A percentile compares a stretch with the other conserved stretches of the same genome.
Evolutionary conservation across 2,888 invertebrate species (phyloP).

Genomic region (Tenthredo mesomela): DNA sequence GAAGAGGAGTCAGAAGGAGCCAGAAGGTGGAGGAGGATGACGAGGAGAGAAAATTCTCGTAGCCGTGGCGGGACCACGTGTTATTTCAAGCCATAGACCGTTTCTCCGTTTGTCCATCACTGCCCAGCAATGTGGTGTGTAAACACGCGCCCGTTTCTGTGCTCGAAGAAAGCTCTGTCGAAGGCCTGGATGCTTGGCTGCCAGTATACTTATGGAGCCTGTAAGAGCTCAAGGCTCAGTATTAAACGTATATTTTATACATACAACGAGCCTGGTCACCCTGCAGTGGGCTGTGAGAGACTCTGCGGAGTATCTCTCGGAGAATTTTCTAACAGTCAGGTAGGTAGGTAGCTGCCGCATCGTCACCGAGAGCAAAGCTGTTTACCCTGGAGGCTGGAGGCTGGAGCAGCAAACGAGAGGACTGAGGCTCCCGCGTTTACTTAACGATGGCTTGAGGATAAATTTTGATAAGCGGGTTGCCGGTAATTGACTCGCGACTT

Average conservation of each 20-base stretch:
- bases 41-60: conserved; percentile 43
- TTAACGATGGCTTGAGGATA: conserved; percentile 15
- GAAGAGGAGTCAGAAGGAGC: not conserved
- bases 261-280: not conserved
- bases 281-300: conserved; percentile 16
- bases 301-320: conserved; percentile 17
- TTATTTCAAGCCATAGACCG: conserved; percentile 71
- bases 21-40: conserved; percentile 42
- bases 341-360: conserved; percentile 19
- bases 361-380: conserved; percentile 10
- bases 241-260: conserved; percentile 28
- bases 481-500: conserved; percentile 39
- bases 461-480: conserved; percentile 34
- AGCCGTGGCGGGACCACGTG: conserved; percentile 63
- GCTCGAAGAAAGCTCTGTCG: conserved; percentile 31
- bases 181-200: conserved; percentile 17
- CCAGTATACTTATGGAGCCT: conserved; percentile 14
- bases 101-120: conserved; percentile 67
- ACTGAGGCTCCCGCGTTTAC: conserved; percentile 30
- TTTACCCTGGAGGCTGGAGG: conserved; percentile 41
- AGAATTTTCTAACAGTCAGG: conserved; percentile 31
- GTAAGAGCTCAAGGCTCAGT: conserved; percentile 25
- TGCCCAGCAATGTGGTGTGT: conserved; percentile 68
- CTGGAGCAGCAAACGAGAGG: conserved; percentile 9
- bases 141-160: conserved; percentile 65